Base-by-base conservation (phyloP, 2,888 invertebrate species). In the Folsomia manolachei region DNA sequence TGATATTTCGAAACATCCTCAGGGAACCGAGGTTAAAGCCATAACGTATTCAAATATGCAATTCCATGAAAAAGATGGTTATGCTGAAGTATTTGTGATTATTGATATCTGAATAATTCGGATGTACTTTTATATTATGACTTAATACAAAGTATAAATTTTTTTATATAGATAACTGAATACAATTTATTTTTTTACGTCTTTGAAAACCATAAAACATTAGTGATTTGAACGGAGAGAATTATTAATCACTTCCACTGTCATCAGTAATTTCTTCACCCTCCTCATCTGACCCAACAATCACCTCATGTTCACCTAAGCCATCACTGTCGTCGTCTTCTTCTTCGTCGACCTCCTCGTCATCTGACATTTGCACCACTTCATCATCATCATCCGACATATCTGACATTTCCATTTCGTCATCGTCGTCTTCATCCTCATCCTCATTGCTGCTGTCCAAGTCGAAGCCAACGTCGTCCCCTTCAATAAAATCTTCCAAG, bases 31-130 rank as follows among this genome's bases (percentile, higher is more conserved):
- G 86, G 95, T 99, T 1, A 99, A 99, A 84, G 99, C 99, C 39
- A 99, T 99, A 79, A 99, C 99, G 2, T 99, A 99, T 85, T 97
- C 98, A 7, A 95, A 97, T 70, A 98, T 99, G 98, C 97, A 99
- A 86, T 86, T 95, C 63, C 86, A 88, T 80, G 86, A 88, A 71
- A 88, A 89, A 81, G 88, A 88, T 78, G 87, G 88, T 82, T 80
- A 81, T 69, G 90, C 88, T 85, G 95, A 98, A 87, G 87, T 97
- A 63, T 99, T 93, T 90, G 97, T 98, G 81, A 98, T 99, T 84
- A 92, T 98, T 84, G 98, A 99, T 86, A 97, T 99, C 85, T 97
- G 85, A 27, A 86, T 52, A 86, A 18, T 70, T 23, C 23, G 18
- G 23, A 23, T 62, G 19, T 62, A 62, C 18, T 63, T 27, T 63